A percentile compares a stretch with the other conserved stretches of the same genome.
Conservation (phyloP, 2,888 invertebrate species). For the Tipula vernalis region DNA sequence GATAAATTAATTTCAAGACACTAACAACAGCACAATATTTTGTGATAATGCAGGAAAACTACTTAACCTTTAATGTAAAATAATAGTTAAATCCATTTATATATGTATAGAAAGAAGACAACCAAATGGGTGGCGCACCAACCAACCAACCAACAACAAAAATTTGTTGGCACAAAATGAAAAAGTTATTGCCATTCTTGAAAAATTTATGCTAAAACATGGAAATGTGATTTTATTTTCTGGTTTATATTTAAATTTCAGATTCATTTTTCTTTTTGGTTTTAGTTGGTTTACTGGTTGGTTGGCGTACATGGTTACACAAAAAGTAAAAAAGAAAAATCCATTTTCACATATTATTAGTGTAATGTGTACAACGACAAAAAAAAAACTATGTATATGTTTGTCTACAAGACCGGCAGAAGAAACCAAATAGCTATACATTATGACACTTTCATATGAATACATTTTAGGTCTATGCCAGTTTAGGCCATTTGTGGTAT, state of each 20-base stretch:
- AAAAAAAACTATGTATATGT: neutral
- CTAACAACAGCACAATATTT: neutral
- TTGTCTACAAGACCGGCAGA: neutral
- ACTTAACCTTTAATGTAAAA: neutral
- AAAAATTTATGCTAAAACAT: neutral
- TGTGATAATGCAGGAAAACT: neutral
- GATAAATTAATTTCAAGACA: neutral
- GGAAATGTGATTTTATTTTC: constrained; percentile 1
- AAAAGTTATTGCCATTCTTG: neutral
- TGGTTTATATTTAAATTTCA: neutral
- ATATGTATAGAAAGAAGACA: neutral
- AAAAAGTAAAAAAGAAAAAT: neutral
- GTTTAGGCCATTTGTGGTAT: neutral
- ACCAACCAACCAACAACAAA: neutral
- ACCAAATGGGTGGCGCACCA: neutral
- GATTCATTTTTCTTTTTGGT: neutral
- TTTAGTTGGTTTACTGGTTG: neutral
- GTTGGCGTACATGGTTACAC: neutral
- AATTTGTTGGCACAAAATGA: neutral
- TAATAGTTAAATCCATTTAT: neutral
- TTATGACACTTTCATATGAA: neutral
- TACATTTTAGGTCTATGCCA: neutral
- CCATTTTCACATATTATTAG: neutral
- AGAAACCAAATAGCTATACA: neutral
- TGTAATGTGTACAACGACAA: neutral